Conservation (phyloP, 2,888 invertebrate species). For the Leptogaster cylindrica region DNA sequence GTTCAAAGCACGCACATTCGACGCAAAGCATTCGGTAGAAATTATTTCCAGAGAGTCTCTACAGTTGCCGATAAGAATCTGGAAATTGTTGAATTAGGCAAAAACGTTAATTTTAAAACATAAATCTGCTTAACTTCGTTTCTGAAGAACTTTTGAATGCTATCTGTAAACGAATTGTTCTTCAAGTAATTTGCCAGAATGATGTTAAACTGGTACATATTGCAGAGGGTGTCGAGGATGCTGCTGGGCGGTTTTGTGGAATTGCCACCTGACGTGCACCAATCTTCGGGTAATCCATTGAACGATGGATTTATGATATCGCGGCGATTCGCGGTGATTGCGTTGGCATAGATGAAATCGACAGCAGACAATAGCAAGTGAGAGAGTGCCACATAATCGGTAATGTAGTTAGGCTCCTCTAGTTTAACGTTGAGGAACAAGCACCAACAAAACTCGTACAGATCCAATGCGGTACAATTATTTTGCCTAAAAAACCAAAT, state of each 20-base stretch:
- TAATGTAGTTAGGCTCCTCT: conserved; percentile 82
- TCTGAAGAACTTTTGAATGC: conserved; percentile 68
- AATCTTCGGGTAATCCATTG: conserved; percentile 76
- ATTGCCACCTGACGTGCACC: conserved; percentile 66
- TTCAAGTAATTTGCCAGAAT: conserved; percentile 91
- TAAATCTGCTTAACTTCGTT: conserved; percentile 52
- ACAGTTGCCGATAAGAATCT: conserved; percentile 77
- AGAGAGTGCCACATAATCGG: conserved; percentile 93
- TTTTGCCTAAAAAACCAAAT: conserved; percentile 65
- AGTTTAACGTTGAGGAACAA: conserved; percentile 89
- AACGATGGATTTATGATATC: conserved; percentile 88
- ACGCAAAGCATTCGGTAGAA: conserved; percentile 80
- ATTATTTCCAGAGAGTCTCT: conserved; percentile 77
- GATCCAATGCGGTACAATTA: conserved; percentile 79
- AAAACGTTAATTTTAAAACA: neutral
- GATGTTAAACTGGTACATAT: conserved; percentile 79
- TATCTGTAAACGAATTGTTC: conserved; percentile 82
- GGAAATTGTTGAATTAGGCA: conserved; percentile 50
- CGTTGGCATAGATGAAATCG: conserved; percentile 89
- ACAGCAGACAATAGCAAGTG: conserved; percentile 89
- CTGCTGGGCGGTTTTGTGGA: conserved; percentile 71
- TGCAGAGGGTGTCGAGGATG: conserved; percentile 81
- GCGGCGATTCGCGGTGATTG: conserved; percentile 76
- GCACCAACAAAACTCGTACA: conserved; percentile 95
- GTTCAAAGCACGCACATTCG: conserved; percentile 83